Conservation (phyloP, 1,140 invertebrate species). For the Oreohelix idahoensis region DNA sequence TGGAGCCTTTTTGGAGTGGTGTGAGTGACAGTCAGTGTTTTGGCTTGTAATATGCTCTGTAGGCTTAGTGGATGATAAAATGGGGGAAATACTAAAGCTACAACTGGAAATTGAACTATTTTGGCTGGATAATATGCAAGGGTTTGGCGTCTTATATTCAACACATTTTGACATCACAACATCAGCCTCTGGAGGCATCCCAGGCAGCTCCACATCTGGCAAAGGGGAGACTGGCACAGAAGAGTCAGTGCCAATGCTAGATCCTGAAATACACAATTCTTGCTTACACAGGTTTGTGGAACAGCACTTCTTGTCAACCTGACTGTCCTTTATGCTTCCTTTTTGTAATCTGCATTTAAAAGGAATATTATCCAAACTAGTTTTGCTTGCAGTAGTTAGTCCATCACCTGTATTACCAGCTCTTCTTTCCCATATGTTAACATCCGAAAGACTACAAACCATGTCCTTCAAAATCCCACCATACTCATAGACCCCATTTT, state of each 20-base stretch:
- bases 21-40: background rate
- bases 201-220: constrained; percentile 18
- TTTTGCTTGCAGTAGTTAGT: too few species aligned
- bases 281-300: background rate
- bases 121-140: background rate
- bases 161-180: background rate
- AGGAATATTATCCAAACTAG: too few species aligned
- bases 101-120: background rate
- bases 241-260: constrained; percentile 8
- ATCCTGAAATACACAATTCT: background rate
- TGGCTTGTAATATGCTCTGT: background rate
- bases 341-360: too few species aligned
- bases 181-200: background rate
- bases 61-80: background rate
- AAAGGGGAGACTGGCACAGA: background rate
- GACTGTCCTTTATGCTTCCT: background rate
- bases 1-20: background rate
- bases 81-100: background rate
- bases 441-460: background rate
- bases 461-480: background rate
- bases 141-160: background rate
- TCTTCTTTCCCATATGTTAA: background rate
- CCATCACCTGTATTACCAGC: background rate
- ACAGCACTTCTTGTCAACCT: background rate
- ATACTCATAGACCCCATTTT: background rate